These are phyloP conservation scores for Rhinichthys klamathensis DNA, from an alignment of 2,113 vertebrate genomes.

Conservation along the genomic window DNA sequence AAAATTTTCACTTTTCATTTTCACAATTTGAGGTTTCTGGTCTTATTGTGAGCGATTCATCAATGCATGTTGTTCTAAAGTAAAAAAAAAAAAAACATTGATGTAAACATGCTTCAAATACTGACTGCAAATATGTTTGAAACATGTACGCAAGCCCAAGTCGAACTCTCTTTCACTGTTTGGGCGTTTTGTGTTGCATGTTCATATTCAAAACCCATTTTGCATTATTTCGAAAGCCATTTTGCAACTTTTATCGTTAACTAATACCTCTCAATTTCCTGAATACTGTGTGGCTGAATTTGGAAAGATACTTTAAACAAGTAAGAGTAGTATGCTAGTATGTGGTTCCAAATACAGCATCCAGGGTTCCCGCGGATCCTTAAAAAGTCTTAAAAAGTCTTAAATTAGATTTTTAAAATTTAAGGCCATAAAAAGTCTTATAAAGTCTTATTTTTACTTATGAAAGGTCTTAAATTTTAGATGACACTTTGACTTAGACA, in stretches of 20 bases:
- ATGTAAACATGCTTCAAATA: background rate
- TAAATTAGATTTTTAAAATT: no score
- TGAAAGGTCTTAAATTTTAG: no score
- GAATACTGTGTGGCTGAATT: background rate
- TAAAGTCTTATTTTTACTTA: no score
- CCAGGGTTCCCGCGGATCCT: no score
- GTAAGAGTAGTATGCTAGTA: no score
- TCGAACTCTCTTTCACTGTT: background rate
- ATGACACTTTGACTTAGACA: no score
- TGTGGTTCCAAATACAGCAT: no score
- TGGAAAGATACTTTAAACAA: no score
- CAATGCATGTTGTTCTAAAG: background rate
- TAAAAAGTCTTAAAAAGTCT: no score
- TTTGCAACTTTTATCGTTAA: background rate
- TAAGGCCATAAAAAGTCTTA: no score
- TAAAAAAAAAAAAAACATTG: background rate
- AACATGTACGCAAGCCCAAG: background rate
- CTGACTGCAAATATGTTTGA: background rate
- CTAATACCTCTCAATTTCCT: background rate
- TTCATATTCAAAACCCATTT: background rate
- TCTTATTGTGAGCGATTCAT: background rate
- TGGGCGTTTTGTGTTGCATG: background rate
- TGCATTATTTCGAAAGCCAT: background rate
- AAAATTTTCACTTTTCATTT: background rate
- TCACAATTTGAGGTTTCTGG: background rate